Conservation (phyloP, 2,113 vertebrate species). For the Coreoperca whiteheadi region DNA sequence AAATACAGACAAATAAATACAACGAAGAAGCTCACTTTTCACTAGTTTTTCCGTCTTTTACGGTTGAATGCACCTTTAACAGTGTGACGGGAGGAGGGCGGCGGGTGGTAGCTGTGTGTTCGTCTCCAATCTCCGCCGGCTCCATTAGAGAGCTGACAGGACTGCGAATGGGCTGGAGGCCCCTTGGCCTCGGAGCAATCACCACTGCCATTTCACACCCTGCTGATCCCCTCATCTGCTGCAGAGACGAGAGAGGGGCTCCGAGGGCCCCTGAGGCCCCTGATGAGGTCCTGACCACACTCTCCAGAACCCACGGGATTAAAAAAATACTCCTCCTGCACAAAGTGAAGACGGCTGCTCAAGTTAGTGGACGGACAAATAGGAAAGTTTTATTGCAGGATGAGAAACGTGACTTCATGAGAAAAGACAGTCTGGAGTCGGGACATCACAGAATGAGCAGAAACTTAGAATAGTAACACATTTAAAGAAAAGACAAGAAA, state of each 20-base stretch:
- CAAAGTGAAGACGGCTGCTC: conserved; percentile 38
- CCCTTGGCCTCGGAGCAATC: conserved; percentile 71
- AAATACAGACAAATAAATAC: background rate
- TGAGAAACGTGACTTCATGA: conserved; percentile 27
- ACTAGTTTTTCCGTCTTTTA: background rate
- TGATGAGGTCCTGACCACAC: conserved; percentile 65
- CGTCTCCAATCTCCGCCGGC: conserved; percentile 61
- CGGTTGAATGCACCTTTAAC: conserved; percentile 40
- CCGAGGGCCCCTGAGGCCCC: conserved; percentile 51
- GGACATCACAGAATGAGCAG: background rate
- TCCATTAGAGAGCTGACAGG: conserved; percentile 72
- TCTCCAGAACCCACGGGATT: conserved; percentile 41
- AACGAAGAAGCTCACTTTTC: background rate
- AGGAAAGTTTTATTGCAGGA: conserved; percentile 57
- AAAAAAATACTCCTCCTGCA: conserved; percentile 42
- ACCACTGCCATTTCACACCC: conserved; percentile 75
- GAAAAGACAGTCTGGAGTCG: conserved; percentile 5
- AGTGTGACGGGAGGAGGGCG: background rate
- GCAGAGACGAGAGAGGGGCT: conserved; percentile 49
- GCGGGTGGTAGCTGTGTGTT: conserved; percentile 26
- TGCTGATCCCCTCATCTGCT: conserved; percentile 72
- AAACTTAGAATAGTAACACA: background rate
- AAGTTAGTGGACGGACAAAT: conserved; percentile 32
- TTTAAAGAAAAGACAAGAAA: background rate
- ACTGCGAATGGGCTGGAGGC: conserved; percentile 68